These are phyloP conservation scores for Lycaon pictus DNA, from an alignment of 2,113 vertebrate genomes.

Conservation along the genomic window DNA sequence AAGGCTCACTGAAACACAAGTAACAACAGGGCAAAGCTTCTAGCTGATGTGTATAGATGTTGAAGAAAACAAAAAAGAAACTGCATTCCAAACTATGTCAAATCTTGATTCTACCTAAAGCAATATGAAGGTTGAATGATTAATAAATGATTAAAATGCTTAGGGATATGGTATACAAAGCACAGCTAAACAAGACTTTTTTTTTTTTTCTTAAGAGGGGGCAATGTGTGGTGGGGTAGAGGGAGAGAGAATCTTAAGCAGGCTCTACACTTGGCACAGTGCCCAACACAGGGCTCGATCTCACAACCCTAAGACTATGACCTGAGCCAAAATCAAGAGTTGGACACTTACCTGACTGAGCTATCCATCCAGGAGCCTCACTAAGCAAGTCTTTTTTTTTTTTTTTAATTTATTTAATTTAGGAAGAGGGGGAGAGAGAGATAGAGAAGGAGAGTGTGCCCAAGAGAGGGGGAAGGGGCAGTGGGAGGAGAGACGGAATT, in stretches of 20 bases:
- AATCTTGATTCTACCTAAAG: not conserved
- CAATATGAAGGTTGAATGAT: not conserved
- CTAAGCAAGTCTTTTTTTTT: not conserved
- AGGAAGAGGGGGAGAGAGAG: not conserved
- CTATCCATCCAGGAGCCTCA: not conserved
- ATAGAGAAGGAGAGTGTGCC: too few relatives aligned
- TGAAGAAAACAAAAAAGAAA: not conserved
- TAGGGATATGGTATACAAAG: not conserved
- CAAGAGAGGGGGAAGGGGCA: not conserved
- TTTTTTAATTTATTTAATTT: not conserved
- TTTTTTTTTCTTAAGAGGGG: not conserved
- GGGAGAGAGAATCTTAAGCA: not conserved
- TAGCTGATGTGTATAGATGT: not conserved
- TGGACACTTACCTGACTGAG: not conserved
- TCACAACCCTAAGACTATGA: not conserved
- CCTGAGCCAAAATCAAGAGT: not conserved
- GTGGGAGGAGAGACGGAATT: not conserved
- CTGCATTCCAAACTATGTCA: not conserved
- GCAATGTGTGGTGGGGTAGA: not conserved
- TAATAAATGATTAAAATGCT: slow-evolving; percentile 22
- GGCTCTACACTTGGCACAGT: not conserved
- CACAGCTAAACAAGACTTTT: not conserved
- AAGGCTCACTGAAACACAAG: not conserved
- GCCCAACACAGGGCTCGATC: not conserved
- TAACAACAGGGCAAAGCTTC: not conserved